phyloP scores from a whole-genome alignment of 2,888 invertebrate species.

The Agrochola macilenta region DNA sequence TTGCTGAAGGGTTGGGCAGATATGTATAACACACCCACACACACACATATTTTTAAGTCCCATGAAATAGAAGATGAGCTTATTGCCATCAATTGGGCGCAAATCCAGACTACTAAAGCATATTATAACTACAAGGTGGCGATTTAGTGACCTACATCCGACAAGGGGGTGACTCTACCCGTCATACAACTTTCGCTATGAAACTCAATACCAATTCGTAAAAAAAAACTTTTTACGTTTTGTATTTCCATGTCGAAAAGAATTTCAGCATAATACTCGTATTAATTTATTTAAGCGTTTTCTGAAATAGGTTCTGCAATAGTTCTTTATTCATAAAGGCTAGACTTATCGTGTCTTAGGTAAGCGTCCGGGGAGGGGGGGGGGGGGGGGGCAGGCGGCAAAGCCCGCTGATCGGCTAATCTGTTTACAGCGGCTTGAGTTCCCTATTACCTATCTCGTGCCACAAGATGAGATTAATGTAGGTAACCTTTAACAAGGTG shows the following conservation, averaged over 20 bases:
- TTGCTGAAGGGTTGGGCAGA: too few species aligned
- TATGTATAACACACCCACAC: too few species aligned
- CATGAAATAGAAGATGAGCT: neutral
- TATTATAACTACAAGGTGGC: too few species aligned
- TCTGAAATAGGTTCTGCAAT: neutral
- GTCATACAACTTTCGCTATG: neutral
- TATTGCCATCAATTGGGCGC: too few species aligned
- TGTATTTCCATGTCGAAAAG: neutral
- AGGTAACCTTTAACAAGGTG: neutral
- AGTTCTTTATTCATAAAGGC: conserved; percentile 34
- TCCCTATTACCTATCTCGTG: conserved; percentile 5
- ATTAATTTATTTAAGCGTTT: neutral
- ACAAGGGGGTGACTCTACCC: neutral
- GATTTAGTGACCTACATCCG: neutral
- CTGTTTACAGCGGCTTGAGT: conserved; percentile 24
- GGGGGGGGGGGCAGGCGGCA: neutral
- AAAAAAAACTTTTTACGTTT: neutral
- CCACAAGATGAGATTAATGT: conserved; percentile 29
- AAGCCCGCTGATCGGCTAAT: conserved; percentile 30
- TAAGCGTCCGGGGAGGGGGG: too few species aligned
- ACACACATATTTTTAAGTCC: neutral
- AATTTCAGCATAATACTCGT: neutral
- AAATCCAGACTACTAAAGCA: neutral
- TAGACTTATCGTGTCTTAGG: neutral
- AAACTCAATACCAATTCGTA: neutral